A percentile compares a stretch with the other conserved stretches of the same genome.
phyloP scores from a whole-genome alignment of 2,113 vertebrate genomes.

The Scortum barcoo region DNA sequence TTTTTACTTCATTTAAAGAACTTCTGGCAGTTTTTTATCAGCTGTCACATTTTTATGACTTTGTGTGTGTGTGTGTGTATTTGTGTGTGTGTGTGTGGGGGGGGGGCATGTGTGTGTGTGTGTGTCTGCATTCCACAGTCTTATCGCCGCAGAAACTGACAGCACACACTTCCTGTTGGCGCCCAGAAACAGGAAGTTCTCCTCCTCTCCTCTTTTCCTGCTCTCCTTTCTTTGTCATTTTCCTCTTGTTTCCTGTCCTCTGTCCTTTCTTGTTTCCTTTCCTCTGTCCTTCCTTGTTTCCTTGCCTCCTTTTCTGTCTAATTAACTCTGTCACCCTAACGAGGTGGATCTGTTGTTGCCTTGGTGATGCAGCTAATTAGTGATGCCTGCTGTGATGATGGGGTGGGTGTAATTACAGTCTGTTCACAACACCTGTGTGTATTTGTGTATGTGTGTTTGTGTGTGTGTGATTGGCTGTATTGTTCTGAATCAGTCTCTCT shows the following conservation, averaged over 20 bases:
- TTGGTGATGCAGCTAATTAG: constrained; percentile 48
- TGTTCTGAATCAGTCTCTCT: constrained; percentile 29
- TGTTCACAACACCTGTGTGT: constrained; percentile 43
- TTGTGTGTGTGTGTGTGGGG: constrained; percentile 9
- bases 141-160: constrained; percentile 48
- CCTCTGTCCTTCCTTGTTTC: background rate
- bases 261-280: too few relatives aligned
- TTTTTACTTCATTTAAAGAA: too few relatives aligned
- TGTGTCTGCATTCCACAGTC: constrained; percentile 33
- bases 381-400: constrained; percentile 37
- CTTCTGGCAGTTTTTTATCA: too few relatives aligned
- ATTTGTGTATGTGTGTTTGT: constrained; percentile 4
- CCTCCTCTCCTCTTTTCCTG: constrained; percentile 16
- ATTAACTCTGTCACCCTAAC: constrained; percentile 21
- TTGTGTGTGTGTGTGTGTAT: too few relatives aligned
- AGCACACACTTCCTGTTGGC: constrained; percentile 47
- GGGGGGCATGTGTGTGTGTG: too few relatives aligned
- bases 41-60: too few relatives aligned
- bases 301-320: background rate
- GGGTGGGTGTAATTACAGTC: constrained; percentile 7
- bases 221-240: background rate
- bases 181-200: constrained; percentile 54
- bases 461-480: constrained; percentile 25
- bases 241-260: too few relatives aligned
- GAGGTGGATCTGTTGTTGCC: constrained; percentile 38